phyloP scores from a whole-genome alignment of 1,140 invertebrate genomes.

The Zaprionus capensis region DNA sequence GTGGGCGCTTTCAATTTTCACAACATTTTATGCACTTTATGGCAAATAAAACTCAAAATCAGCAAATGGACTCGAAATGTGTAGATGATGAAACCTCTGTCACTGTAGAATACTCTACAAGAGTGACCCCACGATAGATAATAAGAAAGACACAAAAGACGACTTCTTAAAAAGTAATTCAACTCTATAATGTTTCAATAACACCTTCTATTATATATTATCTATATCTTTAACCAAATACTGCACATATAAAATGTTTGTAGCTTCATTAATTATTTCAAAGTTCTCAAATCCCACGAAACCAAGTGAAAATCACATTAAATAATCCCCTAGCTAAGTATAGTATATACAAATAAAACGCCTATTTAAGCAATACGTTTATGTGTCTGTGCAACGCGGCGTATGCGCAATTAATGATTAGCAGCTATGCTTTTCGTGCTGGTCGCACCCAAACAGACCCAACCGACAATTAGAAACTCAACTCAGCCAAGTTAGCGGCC shows the following conservation, averaged over 20 bases:
- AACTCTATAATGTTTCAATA: neutral
- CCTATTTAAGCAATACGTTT: conserved; percentile 37
- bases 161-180: too few species aligned
- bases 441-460: conserved; percentile 46
- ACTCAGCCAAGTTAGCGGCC: conserved; percentile 53
- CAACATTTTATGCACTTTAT: conserved; percentile 64
- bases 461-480: conserved; percentile 71
- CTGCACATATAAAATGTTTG: too few species aligned
- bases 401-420: conserved; percentile 58
- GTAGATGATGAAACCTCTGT: neutral
- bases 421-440: conserved; percentile 37
- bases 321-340: conserved; percentile 24
- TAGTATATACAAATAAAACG: conserved; percentile 33
- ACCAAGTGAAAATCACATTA: conserved; percentile 19
- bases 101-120: neutral
- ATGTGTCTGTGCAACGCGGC: conserved; percentile 43
- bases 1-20: conserved; percentile 65
- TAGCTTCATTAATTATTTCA: neutral
- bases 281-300: neutral
- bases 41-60: conserved; percentile 34
- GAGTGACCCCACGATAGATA: neutral
- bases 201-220: too few species aligned
- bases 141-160: neutral
- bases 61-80: neutral
- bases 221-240: too few species aligned